Percentiles rank a stretch among this genome's conserved stretches.
Conservation (phyloP, 2,888 invertebrate genomes). For the Pseudococcus longispinus region DNA sequence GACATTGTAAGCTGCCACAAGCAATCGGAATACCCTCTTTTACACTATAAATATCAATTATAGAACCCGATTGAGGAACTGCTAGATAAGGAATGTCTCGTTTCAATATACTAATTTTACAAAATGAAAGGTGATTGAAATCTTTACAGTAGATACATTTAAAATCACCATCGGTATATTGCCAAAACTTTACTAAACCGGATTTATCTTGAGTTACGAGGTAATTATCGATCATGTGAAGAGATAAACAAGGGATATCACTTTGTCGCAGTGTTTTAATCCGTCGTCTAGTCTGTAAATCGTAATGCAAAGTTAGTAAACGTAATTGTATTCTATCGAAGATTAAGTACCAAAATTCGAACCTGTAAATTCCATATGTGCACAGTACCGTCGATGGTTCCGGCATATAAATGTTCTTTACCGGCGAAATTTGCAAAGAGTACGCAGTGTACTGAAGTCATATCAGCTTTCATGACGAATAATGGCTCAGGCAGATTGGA, state of each 20-base stretch:
- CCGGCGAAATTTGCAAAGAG: slow-evolving; percentile 66
- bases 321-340: neutral
- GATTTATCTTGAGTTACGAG: slow-evolving; percentile 79
- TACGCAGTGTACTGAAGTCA: slow-evolving; percentile 76
- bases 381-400: slow-evolving; percentile 76
- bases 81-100: neutral
- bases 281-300: slow-evolving; percentile 43
- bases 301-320: neutral
- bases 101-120: slow-evolving; percentile 38
- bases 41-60: neutral
- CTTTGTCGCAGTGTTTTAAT: slow-evolving; percentile 61
- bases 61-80: slow-evolving; percentile 34
- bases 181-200: slow-evolving; percentile 74
- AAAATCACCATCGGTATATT: slow-evolving; percentile 68
- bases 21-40: neutral
- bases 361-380: slow-evolving; percentile 83
- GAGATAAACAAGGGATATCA: slow-evolving; percentile 68
- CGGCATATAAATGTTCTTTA: slow-evolving; percentile 72
- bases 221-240: slow-evolving; percentile 69
- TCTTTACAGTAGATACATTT: slow-evolving; percentile 63
- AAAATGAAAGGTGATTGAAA: slow-evolving; percentile 62
- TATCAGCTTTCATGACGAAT: slow-evolving; percentile 75
- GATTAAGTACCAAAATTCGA: slow-evolving; percentile 59
- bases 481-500: slow-evolving; percentile 75
- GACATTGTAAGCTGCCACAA: neutral